phyloP scores from a whole-genome alignment of 2,888 invertebrate species.

The Lumbricus terrestris region DNA sequence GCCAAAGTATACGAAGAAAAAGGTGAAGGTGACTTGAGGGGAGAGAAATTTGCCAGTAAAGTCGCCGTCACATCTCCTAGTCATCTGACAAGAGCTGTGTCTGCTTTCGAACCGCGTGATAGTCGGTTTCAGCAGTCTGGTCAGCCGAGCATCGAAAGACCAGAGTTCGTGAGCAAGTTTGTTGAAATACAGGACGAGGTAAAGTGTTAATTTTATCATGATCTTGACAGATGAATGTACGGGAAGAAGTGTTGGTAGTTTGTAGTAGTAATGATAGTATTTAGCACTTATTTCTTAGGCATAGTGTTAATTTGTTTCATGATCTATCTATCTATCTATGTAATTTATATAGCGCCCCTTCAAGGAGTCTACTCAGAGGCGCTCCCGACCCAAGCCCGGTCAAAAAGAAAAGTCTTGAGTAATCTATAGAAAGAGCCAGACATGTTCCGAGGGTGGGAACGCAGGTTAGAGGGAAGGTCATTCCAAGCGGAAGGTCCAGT shows the following conservation, averaged over 20 bases:
- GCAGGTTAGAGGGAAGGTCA: too few relatives aligned
- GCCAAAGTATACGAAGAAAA: not conserved
- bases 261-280: too few relatives aligned
- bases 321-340: too few relatives aligned
- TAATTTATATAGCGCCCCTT: too few relatives aligned
- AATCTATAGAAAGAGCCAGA: too few relatives aligned
- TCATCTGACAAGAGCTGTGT: not conserved
- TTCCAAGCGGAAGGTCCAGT: too few relatives aligned
- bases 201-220: not conserved
- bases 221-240: not conserved
- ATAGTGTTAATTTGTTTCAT: not conserved
- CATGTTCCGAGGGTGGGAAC: too few relatives aligned
- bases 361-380: too few relatives aligned
- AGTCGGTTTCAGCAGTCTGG: not conserved
- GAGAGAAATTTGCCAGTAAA: not conserved
- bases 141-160: not conserved
- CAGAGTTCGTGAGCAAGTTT: not conserved
- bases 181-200: not conserved
- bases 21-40: not conserved
- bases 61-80: not conserved
- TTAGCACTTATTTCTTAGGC: not conserved
- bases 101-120: not conserved
- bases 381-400: too few relatives aligned
- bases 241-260: not conserved
- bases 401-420: too few relatives aligned